Conservation (phyloP, 2,888 invertebrate genomes). For the Dryomyza anilis region DNA sequence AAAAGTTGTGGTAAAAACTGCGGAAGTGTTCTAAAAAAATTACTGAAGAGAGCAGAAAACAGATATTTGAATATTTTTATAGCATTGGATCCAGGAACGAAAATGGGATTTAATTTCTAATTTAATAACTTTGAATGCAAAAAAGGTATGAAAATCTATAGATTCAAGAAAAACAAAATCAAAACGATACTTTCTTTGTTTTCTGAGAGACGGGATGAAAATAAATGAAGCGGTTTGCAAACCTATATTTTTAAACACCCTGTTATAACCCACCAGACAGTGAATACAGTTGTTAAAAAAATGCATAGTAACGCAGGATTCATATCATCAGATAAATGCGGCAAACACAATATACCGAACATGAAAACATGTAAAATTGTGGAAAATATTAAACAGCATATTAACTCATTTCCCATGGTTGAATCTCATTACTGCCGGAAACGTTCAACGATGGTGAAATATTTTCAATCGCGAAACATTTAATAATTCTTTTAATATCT, state of each 20-base stretch:
- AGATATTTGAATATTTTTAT: too few species aligned
- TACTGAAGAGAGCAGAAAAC: slow-evolving; percentile 28
- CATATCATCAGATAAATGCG: slow-evolving; percentile 26
- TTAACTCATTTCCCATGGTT: too few species aligned
- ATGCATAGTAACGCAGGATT: slow-evolving; percentile 21
- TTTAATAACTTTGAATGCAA: too few species aligned
- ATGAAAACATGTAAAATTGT: neutral
- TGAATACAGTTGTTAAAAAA: slow-evolving; percentile 23
- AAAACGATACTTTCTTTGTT: slow-evolving; percentile 24
- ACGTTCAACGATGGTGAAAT: slow-evolving; percentile 23
- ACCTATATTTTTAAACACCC: slow-evolving; percentile 26
- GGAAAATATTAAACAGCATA: too few species aligned
- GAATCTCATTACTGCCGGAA: too few species aligned
- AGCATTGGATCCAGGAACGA: slow-evolving; percentile 18
- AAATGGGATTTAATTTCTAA: slow-evolving; percentile 22
- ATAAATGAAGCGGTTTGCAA: slow-evolving; percentile 29
- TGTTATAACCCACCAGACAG: slow-evolving; percentile 23
- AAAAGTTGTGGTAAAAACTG: slow-evolving; percentile 6
- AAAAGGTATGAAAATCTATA: too few species aligned
- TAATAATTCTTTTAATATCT: slow-evolving; percentile 23
- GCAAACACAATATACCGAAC: too few species aligned
- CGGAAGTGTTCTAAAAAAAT: slow-evolving; percentile 27
- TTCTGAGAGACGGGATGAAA: slow-evolving; percentile 26
- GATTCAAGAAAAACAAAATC: too few species aligned
- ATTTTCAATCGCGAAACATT: slow-evolving; percentile 23